Percentiles rank a stretch among this genome's conserved stretches.
Evolutionary conservation across 2,797 vertebrate genomes (phyloP).

Genomic region (Alectoris magna): DNA sequence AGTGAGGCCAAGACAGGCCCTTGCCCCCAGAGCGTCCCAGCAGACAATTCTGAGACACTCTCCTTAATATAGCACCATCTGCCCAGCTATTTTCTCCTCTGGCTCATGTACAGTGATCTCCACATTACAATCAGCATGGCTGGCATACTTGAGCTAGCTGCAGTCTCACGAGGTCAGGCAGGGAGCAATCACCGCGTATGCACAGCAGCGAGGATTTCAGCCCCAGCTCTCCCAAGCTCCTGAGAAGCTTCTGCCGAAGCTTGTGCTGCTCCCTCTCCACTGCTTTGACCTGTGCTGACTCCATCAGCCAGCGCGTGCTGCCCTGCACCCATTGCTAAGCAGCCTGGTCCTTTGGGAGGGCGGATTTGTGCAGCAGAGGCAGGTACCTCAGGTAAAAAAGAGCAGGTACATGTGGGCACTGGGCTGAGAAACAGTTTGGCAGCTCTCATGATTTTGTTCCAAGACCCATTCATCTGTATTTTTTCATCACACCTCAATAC

Average conservation of each 20-base stretch:
- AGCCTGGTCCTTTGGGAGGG: neutral
- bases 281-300: constrained; percentile 37
- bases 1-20: constrained; percentile 12
- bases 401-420: neutral
- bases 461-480: neutral
- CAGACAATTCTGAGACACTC: constrained; percentile 55
- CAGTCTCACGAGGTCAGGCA: neutral
- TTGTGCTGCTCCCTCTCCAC: neutral
- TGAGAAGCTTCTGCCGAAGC: constrained; percentile 19
- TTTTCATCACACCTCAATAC: constrained; percentile 7
- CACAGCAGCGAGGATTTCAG: constrained; percentile 21
- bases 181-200: neutral
- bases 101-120: constrained; percentile 33
- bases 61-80: constrained; percentile 70
- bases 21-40: constrained; percentile 35
- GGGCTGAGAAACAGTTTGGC: neutral
- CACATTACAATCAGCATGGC: constrained; percentile 41
- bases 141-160: constrained; percentile 59
- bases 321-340: neutral
- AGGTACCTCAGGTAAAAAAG: neutral
- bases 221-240: neutral
- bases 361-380: neutral
- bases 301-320: neutral
- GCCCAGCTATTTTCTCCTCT: constrained; percentile 63
- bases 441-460: neutral